Percentiles rank a stretch among this genome's conserved stretches.
Conservation (phyloP, 2,797 vertebrate species). For the Sebastes ruberrimus region DNA sequence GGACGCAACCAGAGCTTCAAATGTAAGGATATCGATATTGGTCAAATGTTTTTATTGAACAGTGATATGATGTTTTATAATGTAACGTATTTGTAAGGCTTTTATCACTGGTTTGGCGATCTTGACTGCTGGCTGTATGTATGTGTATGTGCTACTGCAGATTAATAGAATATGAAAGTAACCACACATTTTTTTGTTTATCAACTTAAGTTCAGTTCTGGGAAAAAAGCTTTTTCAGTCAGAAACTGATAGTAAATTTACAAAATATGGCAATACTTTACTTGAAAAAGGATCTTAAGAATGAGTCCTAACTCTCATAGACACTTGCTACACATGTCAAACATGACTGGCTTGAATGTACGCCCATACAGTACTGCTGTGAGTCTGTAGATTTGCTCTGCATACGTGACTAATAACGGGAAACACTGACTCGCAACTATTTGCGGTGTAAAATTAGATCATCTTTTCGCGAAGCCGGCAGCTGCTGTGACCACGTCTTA, state of each 20-base stretch:
- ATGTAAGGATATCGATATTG: conserved; percentile 71
- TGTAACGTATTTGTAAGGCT: neutral
- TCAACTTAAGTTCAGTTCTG: neutral
- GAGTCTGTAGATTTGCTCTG: neutral
- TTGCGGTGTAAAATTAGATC: neutral
- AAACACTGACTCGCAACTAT: neutral
- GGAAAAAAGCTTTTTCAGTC: neutral
- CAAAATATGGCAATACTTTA: neutral
- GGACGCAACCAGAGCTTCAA: conserved; percentile 77
- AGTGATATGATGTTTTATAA: neutral
- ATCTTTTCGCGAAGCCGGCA: neutral
- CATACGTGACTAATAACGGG: conserved; percentile 18
- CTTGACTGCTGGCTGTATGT: neutral
- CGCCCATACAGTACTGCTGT: neutral
- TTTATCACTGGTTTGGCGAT: neutral
- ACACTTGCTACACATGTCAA: neutral
- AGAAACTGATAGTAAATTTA: neutral
- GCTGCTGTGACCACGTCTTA: neutral
- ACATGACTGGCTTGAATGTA: conserved; percentile 1
- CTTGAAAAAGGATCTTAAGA: neutral
- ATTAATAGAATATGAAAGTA: neutral
- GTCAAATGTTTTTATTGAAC: neutral
- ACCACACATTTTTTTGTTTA: neutral
- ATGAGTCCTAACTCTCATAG: neutral
- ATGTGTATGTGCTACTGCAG: neutral